Evolutionary conservation across 1,140 invertebrate species (phyloP).

Genomic region (Cydia splendana): DNA sequence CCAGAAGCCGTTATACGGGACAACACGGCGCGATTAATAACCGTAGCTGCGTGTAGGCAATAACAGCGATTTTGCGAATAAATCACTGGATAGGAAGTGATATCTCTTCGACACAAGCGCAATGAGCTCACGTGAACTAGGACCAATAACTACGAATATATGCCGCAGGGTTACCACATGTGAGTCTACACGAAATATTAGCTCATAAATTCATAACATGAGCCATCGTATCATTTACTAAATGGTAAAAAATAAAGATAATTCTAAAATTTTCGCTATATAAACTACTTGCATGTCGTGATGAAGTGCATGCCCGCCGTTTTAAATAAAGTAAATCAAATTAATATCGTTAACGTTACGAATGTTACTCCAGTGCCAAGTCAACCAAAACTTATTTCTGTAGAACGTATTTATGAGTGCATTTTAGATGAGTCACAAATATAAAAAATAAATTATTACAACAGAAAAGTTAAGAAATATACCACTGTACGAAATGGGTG

Average conservation of each 20-base stretch:
- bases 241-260: too few relatives aligned
- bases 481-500: background rate
- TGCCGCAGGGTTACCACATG: background rate
- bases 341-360: too few relatives aligned
- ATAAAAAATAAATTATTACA: background rate
- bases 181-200: background rate
- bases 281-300: too few relatives aligned
- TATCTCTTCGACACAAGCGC: slow-evolving; percentile 24
- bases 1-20: slow-evolving; percentile 6
- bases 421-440: background rate
- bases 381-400: background rate
- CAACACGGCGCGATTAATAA: slow-evolving; percentile 10
- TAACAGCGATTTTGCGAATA: slow-evolving; percentile 20
- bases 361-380: too few relatives aligned
- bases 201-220: background rate
- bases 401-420: background rate
- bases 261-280: too few relatives aligned
- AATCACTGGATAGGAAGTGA: slow-evolving; percentile 26
- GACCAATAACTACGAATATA: slow-evolving; percentile 1
- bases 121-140: slow-evolving; percentile 16
- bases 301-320: too few relatives aligned
- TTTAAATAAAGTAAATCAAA: too few relatives aligned
- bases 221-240: background rate
- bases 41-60: slow-evolving; percentile 18
- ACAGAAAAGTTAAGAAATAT: background rate